Percentiles rank a stretch among this genome's conserved stretches.
Evolutionary conservation across 2,797 vertebrate genomes (phyloP).

Genomic region (Leucoraja ocellata): DNA sequence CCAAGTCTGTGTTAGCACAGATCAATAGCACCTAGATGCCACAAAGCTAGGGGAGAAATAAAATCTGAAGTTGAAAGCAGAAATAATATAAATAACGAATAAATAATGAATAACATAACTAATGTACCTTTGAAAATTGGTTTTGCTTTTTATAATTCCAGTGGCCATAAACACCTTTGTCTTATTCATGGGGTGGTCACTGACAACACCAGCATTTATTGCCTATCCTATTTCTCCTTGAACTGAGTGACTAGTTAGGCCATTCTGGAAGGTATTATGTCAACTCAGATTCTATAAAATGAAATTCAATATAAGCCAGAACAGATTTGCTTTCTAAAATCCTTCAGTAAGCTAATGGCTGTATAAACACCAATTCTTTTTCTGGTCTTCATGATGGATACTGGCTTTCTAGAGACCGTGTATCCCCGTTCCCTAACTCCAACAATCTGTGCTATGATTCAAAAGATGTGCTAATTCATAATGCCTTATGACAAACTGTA

Average conservation of each 20-base stretch:
- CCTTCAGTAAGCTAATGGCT: no score
- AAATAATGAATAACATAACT: neutral
- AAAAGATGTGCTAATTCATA: neutral
- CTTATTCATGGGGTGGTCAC: no score
- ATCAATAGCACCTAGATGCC: neutral
- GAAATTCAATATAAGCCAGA: no score
- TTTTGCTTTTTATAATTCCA: neutral
- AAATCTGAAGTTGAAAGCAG: neutral
- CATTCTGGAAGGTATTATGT: no score
- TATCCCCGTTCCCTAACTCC: neutral
- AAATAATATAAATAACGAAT: neutral
- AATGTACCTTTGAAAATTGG: neutral
- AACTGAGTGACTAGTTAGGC: no score
- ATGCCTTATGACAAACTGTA: neutral
- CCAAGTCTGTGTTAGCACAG: neutral
- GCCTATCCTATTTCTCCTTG: no score
- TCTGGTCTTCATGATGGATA: no score
- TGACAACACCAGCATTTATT: no score
- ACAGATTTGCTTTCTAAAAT: no score
- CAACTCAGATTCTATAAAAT: no score
- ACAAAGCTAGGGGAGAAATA: neutral
- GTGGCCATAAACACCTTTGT: neutral
- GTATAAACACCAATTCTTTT: no score
- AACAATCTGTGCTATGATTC: neutral
- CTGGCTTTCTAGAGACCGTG: no score